Evolutionary conservation across 1,140 invertebrate genomes (phyloP), one percentile per base, ranked within the genome.

Genomic region (Listronotus oregonensis): DNA sequence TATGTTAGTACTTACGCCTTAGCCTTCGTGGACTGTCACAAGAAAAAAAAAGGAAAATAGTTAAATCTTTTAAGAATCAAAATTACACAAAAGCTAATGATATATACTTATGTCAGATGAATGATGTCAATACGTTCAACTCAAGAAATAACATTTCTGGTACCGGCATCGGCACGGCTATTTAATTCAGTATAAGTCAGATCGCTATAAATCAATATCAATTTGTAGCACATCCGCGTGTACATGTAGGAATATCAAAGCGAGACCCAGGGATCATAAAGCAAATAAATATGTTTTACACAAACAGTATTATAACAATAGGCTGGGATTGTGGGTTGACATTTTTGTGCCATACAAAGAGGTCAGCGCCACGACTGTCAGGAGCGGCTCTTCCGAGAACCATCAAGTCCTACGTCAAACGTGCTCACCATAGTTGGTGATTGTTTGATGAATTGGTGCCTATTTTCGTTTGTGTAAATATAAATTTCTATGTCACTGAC

Each of bases 171-270:
- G 42, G 17, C n/a, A 44, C 42, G 14, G 18, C 46, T 49, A 49
- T 49, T 27, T 49, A 21, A 49, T 49, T 49, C 46, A 49, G 21
- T 49, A 49, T 18, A 49, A 40, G 56, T 52, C 59, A 54, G 18
- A 27, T 10, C 39, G 57, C 58, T 50, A 66, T 71, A 71, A 71
- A 71, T 71, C 69, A 71, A 71, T 71, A 71, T 68, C 69, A 71
- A 71, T 71, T 71, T 71, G 69, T 71, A 66, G 70, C 68, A 71
- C 68, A 71, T 71, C 70, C 70, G 70, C 70, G 63, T 70, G 64
- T 51, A 60, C 63, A 68, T 67, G 71, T 72, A 61, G 71, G 71
- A 64, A 66, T 72, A 72, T 72, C 71, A 72, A 72, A 72, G 68
- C 64, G 62, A 64, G 62, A 64, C 54, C 59, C 50, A 59, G 52